phyloP scores from a whole-genome alignment of 1,140 invertebrate species.

The Drosophila ogumai region DNA sequence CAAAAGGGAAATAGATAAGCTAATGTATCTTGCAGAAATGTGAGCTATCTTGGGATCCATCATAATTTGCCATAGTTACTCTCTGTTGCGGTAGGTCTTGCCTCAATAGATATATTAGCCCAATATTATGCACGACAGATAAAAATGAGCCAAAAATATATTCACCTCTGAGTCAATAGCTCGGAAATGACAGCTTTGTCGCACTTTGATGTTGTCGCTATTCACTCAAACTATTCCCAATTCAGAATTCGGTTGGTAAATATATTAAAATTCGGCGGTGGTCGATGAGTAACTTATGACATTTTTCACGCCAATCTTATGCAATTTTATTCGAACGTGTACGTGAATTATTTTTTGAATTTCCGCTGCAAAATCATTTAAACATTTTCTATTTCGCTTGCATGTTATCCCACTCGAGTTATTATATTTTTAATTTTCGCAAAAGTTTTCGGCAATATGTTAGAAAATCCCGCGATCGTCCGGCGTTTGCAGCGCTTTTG shows the following conservation, averaged over 20 bases:
- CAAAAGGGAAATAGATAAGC: neutral
- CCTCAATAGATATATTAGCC: neutral
- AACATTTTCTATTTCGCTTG: conserved; percentile 13
- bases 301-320: conserved; percentile 57
- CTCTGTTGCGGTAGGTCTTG: conserved; percentile 27
- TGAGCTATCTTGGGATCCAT: neutral
- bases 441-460: conserved; percentile 32
- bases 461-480: conserved; percentile 17
- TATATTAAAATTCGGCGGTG: conserved; percentile 19
- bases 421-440: conserved; percentile 46
- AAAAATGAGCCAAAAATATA: conserved; percentile 19
- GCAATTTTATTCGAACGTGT: conserved; percentile 55
- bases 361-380: conserved; percentile 29
- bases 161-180: conserved; percentile 61
- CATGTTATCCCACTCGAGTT: conserved; percentile 9
- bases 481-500: conserved; percentile 22
- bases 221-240: conserved; percentile 9
- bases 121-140: conserved; percentile 1
- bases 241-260: neutral
- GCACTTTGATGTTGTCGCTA: conserved; percentile 22
- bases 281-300: conserved; percentile 19
- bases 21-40: neutral
- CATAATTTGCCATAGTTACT: conserved; percentile 4
- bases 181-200: conserved; percentile 25
- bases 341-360: conserved; percentile 37